phyloP scores from a whole-genome alignment of 1,140 invertebrate species.

The Bombus terrestris region DNA sequence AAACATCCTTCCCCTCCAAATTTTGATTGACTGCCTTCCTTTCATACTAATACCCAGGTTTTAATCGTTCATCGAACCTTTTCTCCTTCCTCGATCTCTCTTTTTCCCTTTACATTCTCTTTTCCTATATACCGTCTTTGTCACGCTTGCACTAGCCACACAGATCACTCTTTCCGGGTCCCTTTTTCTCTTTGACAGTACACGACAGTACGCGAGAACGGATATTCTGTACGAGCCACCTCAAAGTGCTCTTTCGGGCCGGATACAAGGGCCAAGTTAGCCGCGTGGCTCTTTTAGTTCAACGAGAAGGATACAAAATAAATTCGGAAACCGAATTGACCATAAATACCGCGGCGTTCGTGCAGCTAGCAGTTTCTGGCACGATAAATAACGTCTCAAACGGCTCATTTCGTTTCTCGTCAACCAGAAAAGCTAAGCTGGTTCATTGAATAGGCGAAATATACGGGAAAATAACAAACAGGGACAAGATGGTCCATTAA shows the following conservation, averaged over 20 bases:
- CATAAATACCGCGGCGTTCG: slow-evolving; percentile 51
- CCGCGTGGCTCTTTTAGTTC: slow-evolving; percentile 49
- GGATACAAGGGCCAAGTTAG: slow-evolving; percentile 53
- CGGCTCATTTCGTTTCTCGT: background rate
- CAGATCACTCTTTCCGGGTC: slow-evolving; percentile 10
- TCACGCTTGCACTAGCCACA: background rate
- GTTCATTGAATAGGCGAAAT: background rate
- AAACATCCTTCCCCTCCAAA: background rate
- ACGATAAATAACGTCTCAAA: slow-evolving; percentile 43
- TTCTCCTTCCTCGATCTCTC: background rate
- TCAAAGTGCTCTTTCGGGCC: slow-evolving; percentile 66
- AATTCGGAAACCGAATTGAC: slow-evolving; percentile 30
- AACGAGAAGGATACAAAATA: slow-evolving; percentile 56
- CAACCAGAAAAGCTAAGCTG: background rate
- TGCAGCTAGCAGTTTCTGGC: slow-evolving; percentile 22
- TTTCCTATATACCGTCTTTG: background rate
- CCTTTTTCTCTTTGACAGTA: slow-evolving; percentile 34
- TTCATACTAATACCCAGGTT: background rate
- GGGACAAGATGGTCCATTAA: too few relatives aligned
- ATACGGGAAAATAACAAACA: background rate
- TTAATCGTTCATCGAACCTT: background rate
- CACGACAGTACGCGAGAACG: slow-evolving; percentile 28
- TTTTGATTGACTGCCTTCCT: background rate
- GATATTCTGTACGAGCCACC: slow-evolving; percentile 50
- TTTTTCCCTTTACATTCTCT: background rate